Percentiles rank a stretch among this genome's conserved stretches.
Conservation (phyloP, 2,797 vertebrate genomes). For the Loriculus beryllinus region DNA sequence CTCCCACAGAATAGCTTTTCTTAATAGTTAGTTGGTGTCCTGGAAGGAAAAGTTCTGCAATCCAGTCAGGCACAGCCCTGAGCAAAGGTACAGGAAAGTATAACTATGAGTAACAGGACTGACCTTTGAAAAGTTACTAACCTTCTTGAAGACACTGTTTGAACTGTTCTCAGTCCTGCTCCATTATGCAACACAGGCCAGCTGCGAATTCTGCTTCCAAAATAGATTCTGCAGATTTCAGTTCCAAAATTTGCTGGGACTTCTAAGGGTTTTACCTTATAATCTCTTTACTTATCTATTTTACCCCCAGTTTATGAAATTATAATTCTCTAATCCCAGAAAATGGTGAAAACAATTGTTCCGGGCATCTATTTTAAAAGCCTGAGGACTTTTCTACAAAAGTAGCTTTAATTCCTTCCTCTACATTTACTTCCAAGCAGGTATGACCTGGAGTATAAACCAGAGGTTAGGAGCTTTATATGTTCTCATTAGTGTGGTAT, state of each 20-base stretch:
- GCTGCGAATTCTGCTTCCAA: neutral
- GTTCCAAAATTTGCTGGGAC: neutral
- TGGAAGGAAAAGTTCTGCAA: neutral
- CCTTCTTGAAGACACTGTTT: neutral
- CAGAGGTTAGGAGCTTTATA: neutral
- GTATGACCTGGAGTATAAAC: neutral
- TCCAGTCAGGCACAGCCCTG: neutral
- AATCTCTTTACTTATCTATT: neutral
- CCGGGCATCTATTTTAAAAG: neutral
- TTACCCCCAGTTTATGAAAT: neutral
- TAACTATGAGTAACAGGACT: neutral
- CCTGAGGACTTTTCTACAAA: neutral
- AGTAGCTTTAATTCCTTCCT: conserved; percentile 24
- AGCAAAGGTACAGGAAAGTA: neutral
- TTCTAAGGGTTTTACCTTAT: neutral
- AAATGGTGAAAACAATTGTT: neutral
- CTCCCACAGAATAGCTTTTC: neutral
- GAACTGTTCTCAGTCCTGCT: neutral
- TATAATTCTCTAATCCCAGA: neutral
- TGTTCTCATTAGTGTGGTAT: neutral
- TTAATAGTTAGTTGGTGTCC: neutral
- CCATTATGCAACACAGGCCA: neutral
- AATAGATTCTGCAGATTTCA: neutral
- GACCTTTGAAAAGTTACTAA: neutral
- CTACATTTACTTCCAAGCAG: conserved; percentile 12